Conservation (phyloP, 2,888 invertebrate genomes). For the Heliconius erato region DNA sequence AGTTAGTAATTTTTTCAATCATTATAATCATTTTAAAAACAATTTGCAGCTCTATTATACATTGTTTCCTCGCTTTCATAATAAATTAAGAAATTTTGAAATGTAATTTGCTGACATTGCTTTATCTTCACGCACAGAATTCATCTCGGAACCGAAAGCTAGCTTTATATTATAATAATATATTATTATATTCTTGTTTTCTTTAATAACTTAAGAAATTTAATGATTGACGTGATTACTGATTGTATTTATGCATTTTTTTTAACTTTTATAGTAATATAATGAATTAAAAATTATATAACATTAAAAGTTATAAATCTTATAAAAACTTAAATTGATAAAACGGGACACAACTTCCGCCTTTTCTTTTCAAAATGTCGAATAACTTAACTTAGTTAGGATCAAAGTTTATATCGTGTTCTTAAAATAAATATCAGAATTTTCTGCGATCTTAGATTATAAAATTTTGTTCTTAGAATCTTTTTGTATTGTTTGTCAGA, state of each 20-base stretch:
- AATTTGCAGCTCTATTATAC: background rate
- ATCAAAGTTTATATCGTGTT: too few species aligned
- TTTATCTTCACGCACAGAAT: conserved; percentile 7
- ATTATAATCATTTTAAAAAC: background rate
- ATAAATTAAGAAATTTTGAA: background rate
- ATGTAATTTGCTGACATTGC: background rate
- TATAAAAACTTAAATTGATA: too few species aligned
- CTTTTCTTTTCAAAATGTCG: too few species aligned
- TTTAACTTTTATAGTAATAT: background rate
- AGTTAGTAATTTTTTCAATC: background rate
- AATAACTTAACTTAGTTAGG: too few species aligned
- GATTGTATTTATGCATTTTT: background rate
- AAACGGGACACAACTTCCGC: too few species aligned
- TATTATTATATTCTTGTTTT: background rate
- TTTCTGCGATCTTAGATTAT: too few species aligned
- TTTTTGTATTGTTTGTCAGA: too few species aligned
- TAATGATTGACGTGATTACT: background rate
- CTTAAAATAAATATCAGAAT: too few species aligned
- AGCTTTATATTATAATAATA: conserved; percentile 1
- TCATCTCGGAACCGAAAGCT: conserved; percentile 17
- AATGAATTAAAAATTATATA: background rate
- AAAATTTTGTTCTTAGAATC: too few species aligned
- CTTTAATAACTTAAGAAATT: conserved; percentile 2
- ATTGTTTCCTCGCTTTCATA: background rate
- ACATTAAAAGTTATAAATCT: too few species aligned